These are phyloP conservation scores for Papilio helenus DNA, from an alignment of 1,140 invertebrate species.

Conservation along the genomic window DNA sequence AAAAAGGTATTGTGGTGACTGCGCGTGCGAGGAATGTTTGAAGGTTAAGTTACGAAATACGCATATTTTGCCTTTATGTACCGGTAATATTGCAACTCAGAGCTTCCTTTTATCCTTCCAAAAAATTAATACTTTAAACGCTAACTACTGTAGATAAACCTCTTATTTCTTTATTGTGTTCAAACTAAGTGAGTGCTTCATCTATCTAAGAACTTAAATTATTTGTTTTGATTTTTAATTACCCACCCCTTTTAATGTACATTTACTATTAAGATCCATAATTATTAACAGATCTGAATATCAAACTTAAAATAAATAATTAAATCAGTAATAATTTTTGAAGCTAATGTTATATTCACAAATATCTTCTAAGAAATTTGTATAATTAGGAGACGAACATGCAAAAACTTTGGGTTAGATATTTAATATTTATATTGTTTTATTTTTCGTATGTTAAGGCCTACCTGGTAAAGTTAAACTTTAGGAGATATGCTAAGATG, in stretches of 20 bases:
- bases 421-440: not conserved
- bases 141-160: not conserved
- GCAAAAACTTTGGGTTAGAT: not conserved
- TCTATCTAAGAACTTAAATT: not conserved
- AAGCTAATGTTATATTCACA: not conserved
- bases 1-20: slow-evolving; percentile 29
- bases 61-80: not conserved
- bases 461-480: not conserved
- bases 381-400: not conserved
- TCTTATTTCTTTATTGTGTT: not conserved
- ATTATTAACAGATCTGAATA: not conserved
- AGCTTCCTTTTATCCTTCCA: not conserved
- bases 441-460: not conserved
- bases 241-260: not conserved
- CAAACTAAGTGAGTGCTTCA: not conserved
- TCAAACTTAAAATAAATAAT: not conserved
- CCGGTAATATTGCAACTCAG: not conserved
- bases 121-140: not conserved
- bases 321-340: not conserved
- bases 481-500: not conserved
- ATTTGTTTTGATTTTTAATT: not conserved
- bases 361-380: not conserved
- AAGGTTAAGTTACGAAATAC: slow-evolving; percentile 19
- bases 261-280: not conserved
- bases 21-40: slow-evolving; percentile 19